Conservation (phyloP, 2,113 vertebrate genomes). For the Halichoerus grypus region DNA sequence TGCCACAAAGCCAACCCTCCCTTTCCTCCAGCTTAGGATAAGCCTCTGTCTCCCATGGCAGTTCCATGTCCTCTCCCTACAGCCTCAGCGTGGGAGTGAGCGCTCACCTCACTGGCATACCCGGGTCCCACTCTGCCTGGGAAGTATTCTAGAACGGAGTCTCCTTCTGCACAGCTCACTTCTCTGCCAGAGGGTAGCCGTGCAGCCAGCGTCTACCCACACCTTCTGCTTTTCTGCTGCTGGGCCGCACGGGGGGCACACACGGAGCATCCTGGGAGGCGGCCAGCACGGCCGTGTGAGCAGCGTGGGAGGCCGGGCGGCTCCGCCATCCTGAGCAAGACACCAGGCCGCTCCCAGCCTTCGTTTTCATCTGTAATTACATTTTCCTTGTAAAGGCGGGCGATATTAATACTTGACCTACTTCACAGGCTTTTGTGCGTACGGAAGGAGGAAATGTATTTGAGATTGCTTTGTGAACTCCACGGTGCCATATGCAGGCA, state of each 20-base stretch:
- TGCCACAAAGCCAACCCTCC: background rate
- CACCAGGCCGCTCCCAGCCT: background rate
- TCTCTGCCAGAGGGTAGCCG: background rate
- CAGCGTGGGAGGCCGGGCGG: background rate
- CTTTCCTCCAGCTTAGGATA: background rate
- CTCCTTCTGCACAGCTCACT: background rate
- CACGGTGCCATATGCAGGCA: background rate
- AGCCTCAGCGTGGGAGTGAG: background rate
- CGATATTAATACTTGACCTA: constrained; percentile 83
- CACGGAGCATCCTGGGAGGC: rapidly evolving
- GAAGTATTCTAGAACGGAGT: background rate
- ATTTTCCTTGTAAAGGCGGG: constrained; percentile 77
- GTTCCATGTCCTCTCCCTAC: background rate
- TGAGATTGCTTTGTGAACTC: constrained; percentile 79
- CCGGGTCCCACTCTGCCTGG: background rate
- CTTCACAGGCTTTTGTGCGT: constrained; percentile 79
- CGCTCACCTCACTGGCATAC: rapidly evolving
- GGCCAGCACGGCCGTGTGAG: rapidly evolving
- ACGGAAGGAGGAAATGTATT: constrained; percentile 73
- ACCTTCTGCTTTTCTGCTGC: background rate
- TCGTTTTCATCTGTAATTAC: constrained; percentile 78
- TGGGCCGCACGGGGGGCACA: background rate
- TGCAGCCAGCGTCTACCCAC: background rate
- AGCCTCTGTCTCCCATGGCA: background rate
- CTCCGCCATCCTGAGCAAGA: background rate